phyloP scores from a whole-genome alignment of 2,113 vertebrate genomes.

The Corvus hawaiiensis region DNA sequence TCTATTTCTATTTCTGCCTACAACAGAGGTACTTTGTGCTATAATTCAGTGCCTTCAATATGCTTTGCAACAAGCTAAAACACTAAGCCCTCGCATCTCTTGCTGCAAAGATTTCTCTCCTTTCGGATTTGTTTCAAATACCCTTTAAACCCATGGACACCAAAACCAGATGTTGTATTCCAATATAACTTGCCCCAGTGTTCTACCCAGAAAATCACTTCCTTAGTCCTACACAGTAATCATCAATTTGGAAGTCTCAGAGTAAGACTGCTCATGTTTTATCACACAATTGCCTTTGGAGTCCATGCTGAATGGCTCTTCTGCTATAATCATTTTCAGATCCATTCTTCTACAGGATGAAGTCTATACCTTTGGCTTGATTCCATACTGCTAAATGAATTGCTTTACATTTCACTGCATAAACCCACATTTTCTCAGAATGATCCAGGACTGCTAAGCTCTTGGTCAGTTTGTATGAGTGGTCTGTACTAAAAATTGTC shows the following conservation, averaged over 20 bases:
- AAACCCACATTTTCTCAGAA: not conserved
- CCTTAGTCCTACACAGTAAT: not conserved
- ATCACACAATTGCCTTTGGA: not conserved
- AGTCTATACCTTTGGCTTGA: not conserved
- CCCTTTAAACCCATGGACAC: not conserved
- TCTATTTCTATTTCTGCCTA: not conserved
- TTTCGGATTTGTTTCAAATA: not conserved
- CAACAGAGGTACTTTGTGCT: not conserved
- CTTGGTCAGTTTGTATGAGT: not conserved
- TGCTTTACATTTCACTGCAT: not conserved
- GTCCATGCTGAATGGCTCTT: not conserved
- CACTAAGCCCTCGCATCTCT: not conserved
- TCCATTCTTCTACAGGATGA: not conserved
- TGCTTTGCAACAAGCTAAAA: not conserved
- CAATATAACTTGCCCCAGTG: not conserved
- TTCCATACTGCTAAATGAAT: not conserved
- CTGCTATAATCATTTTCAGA: not conserved
- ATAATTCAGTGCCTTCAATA: not conserved
- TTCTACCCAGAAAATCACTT: constrained; percentile 1
- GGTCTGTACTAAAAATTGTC: not conserved
- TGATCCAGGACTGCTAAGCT: not conserved
- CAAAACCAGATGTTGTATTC: not conserved
- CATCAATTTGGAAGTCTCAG: not conserved
- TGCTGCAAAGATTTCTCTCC: not conserved
- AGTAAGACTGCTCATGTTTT: not conserved